Conservation (phyloP, 2,113 vertebrate species). For the Scalopus aquaticus region DNA sequence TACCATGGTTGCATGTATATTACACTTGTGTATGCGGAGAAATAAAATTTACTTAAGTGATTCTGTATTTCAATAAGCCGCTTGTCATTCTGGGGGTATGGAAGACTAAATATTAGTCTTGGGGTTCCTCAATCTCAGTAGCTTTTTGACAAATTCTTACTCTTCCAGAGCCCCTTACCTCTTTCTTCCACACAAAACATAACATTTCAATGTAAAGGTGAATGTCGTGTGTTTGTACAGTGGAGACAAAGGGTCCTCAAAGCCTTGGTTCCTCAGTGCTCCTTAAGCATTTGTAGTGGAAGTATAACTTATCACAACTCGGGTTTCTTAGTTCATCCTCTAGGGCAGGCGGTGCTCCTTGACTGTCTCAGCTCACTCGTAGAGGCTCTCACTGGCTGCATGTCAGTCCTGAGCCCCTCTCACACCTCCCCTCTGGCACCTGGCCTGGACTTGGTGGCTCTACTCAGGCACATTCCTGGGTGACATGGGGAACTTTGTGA, state of each 20-base stretch:
- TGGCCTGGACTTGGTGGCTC: not conserved
- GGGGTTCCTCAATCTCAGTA: not conserved
- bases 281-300: not conserved
- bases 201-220: not conserved
- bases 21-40: not conserved
- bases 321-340: fast-evolving
- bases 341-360: not conserved
- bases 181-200: not conserved
- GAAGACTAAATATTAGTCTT: not conserved
- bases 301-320: not conserved
- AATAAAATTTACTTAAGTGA: not conserved
- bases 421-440: not conserved
- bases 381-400: not conserved
- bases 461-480: not conserved
- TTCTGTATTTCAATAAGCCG: not conserved
- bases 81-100: not conserved
- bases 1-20: not conserved
- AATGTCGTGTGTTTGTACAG: not conserved
- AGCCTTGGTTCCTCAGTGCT: not conserved
- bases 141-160: not conserved
- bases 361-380: not conserved
- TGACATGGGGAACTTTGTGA: no score
- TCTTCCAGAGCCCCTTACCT: not conserved
- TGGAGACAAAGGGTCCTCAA: no score
- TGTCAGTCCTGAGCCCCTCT: not conserved